phyloP scores from a whole-genome alignment of 2,797 vertebrate species.

The Chelidonichthys spinosus region DNA sequence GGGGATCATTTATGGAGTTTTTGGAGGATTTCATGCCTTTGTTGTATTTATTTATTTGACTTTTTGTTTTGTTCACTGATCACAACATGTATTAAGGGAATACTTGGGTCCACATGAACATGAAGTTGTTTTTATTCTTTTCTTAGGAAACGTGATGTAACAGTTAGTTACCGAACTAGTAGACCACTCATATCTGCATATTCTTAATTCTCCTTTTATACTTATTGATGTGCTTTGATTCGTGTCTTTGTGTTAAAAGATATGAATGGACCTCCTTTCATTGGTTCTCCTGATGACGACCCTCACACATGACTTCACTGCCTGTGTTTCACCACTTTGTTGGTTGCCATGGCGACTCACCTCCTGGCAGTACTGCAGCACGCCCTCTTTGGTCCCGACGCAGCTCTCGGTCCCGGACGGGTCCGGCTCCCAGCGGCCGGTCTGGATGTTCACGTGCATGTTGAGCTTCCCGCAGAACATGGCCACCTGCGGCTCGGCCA shows the following conservation, averaged over 20 bases:
- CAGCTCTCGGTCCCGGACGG: constrained; percentile 92
- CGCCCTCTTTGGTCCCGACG: constrained; percentile 90
- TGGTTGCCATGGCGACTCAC: constrained; percentile 80
- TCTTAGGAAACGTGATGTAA: no score
- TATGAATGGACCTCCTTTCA: not conserved
- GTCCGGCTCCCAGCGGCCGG: constrained; percentile 96
- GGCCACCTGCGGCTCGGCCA: constrained; percentile 95
- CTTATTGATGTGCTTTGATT: no score
- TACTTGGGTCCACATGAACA: no score
- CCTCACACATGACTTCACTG: not conserved
- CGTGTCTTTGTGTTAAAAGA: no score
- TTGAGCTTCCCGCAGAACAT: constrained; percentile 98
- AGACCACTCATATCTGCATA: no score
- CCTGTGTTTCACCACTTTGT: not conserved
- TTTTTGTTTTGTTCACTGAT: no score
- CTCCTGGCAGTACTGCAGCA: constrained; percentile 98
- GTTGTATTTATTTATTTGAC: no score
- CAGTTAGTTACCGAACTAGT: no score
- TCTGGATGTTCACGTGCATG: constrained; percentile 98
- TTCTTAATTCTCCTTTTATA: no score
- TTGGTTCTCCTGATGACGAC: not conserved
- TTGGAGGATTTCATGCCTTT: no score
- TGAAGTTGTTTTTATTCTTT: no score
- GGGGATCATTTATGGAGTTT: not conserved
- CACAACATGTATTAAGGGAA: no score